Base-by-base conservation (phyloP, 2,797 vertebrate genomes). In the Phoeniculus purpureus region DNA sequence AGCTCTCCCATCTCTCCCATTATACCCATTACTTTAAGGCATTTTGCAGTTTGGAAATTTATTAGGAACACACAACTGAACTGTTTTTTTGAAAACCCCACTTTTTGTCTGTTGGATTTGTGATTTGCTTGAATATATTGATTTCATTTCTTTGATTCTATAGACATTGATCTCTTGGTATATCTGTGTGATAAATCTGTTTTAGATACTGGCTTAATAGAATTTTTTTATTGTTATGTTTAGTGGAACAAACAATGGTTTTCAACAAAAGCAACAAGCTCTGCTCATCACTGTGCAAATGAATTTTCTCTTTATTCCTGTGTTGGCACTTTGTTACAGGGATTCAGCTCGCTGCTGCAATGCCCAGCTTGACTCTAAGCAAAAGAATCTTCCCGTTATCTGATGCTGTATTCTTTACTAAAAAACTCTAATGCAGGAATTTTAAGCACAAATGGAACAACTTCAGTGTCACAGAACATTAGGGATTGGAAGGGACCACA, bases 1-100 rank as follows among this genome's bases (percentile, higher is more conserved):
- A 37, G 37, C 37, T 37, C 37, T 37, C 37, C 5, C 2, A 0
- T 70, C 37, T 37, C 37, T 37, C 37, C 5, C 2, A 0, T 70
- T 56, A 5, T 3, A 6, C 32, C 29, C 20, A 86, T 20, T 62
- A 25, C 15, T 43, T 50, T 21, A 48, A 50, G 61, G 43, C 0
- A 0, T 58, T 54, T 13, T 80, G 58, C 55, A 47, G 51, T 58
- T 81, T 32, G 59, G 58, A 31, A 43, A 50, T 56, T 17, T 80
- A 1, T 13, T 8, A n/a, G 59, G n/a, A 45, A 12, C 10, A 6
- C 0, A 4, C 2, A 48, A 21, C 40, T 77, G 5, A 86, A 25
- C 3, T 13, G 8, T 15, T 51, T 29, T 19, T 8, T 32, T 58
- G 40, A 25, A 79, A 88, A 27, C 47, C 22, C 1, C 8, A 1